Conservation (phyloP, 1,140 invertebrate genomes). For the Pomacea maculata region DNA sequence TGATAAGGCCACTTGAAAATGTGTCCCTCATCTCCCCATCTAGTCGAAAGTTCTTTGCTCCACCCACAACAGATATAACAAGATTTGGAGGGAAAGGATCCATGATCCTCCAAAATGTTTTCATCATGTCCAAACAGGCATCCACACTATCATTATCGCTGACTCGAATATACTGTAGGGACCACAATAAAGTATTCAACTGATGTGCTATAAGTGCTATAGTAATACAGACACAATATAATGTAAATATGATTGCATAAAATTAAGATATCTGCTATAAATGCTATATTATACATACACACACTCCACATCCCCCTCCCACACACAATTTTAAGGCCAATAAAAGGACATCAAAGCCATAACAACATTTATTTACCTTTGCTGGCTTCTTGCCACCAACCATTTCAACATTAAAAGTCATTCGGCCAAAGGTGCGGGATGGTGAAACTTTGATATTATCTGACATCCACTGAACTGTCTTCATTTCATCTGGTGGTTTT, state of each 20-base stretch:
- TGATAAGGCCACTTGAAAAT: conserved; percentile 64
- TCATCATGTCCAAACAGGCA: conserved; percentile 87
- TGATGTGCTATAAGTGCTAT: not conserved
- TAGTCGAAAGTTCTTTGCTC: conserved; percentile 67
- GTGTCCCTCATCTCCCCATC: conserved; percentile 63
- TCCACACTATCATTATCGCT: conserved; percentile 92
- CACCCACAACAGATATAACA: conserved; percentile 67
- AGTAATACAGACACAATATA: no score
- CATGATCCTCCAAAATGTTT: conserved; percentile 78
- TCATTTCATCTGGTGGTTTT: conserved; percentile 4
- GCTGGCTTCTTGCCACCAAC: conserved; percentile 50
- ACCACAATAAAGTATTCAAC: conserved; percentile 34
- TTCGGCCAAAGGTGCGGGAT: conserved; percentile 45
- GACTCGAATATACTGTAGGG: conserved; percentile 85
- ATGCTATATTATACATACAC: not conserved
- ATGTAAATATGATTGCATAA: no score
- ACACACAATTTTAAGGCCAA: not conserved
- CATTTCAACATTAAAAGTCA: conserved; percentile 46
- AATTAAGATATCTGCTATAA: not conserved
- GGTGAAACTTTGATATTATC: not conserved
- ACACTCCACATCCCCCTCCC: conserved; percentile 15
- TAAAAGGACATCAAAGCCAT: not conserved
- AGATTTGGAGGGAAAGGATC: conserved; percentile 63
- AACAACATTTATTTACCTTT: conserved; percentile 35
- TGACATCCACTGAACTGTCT: conserved; percentile 9